Evolutionary conservation across 2,113 vertebrate genomes (phyloP), one percentile per base, ranked within the genome.

Genomic region (Periophthalmodon schlosseri): DNA sequence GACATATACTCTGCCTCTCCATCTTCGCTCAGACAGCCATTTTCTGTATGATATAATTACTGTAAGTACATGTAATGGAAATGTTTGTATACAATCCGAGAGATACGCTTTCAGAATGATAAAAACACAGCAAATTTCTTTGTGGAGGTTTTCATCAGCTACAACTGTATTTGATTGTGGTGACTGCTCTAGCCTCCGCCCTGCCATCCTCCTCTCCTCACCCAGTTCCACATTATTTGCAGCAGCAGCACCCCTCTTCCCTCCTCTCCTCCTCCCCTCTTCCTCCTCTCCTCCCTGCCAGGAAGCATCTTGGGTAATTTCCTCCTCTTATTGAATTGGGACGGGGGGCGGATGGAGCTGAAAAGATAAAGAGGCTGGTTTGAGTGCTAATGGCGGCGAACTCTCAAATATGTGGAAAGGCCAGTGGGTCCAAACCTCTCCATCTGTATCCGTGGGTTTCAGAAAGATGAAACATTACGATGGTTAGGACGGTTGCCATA

Each of bases 281-380:
- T 24, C 54, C 58, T 18, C 60, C 36, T n/a, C 60, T 36, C 54
- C 34, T 76, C 76, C 76, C 78, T 85, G 81, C 86, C 87, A 93
- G 92, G 91, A 94, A 94, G 91, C 88, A 93, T 85, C 82, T 82
- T 78, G 87, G 90, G 87, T 92, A 92, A 94, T 94, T 94, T 94
- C 93, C 93, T 92, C 88, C 78, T 84, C 75, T 94, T 94, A 93
- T 94, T 94, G 85, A 93, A 94, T 94, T 93, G 90, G 85, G 81
- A 85, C 56, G 80, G 87, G 23, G 87, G 76, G 81, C 44, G 71
- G 87, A 84, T 91, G 80, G 83, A 82, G 77, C 46, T 75, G 69
- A 18, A 58, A 58, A 88, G 83, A 88, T 86, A 86, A 88, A 88
- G 83, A 79, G 86, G 63, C 68, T 21, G 82, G 86, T 78, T 89